These are phyloP conservation scores for Gnatocerus cornutus DNA, from an alignment of 2,888 invertebrate species.

Conservation along the genomic window DNA sequence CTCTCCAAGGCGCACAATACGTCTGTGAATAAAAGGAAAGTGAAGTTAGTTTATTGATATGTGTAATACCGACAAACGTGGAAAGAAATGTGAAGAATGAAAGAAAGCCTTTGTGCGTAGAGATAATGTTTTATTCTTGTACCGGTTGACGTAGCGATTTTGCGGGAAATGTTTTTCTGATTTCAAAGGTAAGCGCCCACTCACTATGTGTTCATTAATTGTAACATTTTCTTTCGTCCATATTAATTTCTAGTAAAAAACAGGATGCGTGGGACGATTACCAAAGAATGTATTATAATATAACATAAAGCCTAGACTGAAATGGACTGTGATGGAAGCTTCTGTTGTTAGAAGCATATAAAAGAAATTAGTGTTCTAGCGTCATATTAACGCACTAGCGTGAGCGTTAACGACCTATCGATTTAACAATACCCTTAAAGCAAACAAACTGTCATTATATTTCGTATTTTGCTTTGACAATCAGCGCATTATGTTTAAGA, in stretches of 20 bases:
- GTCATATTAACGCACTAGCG: constrained; percentile 39
- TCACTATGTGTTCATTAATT: too few relatives aligned
- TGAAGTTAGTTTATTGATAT: constrained; percentile 11
- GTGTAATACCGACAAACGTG: constrained; percentile 19
- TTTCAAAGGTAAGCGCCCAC: neutral
- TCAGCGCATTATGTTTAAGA: constrained; percentile 36
- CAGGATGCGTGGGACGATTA: too few relatives aligned
- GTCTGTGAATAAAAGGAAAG: constrained; percentile 16
- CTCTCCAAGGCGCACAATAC: constrained; percentile 16
- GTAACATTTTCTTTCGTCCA: too few relatives aligned
- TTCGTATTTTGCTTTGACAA: constrained; percentile 36
- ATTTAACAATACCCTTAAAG: constrained; percentile 47
- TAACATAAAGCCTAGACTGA: too few relatives aligned
- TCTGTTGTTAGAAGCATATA: neutral
- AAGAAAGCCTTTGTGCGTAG: neutral
- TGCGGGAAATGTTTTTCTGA: neutral
- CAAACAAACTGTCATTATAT: constrained; percentile 45
- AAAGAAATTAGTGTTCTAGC: constrained; percentile 19
- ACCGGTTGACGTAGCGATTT: neutral
- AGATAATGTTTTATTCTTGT: neutral
- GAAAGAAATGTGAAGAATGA: constrained; percentile 24
- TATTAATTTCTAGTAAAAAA: too few relatives aligned
- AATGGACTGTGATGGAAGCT: neutral
- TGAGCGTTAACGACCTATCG: constrained; percentile 46
- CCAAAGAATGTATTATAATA: too few relatives aligned